Evolutionary conservation across 2,113 vertebrate species (phyloP).

Genomic region (Nycticebus coucang): DNA sequence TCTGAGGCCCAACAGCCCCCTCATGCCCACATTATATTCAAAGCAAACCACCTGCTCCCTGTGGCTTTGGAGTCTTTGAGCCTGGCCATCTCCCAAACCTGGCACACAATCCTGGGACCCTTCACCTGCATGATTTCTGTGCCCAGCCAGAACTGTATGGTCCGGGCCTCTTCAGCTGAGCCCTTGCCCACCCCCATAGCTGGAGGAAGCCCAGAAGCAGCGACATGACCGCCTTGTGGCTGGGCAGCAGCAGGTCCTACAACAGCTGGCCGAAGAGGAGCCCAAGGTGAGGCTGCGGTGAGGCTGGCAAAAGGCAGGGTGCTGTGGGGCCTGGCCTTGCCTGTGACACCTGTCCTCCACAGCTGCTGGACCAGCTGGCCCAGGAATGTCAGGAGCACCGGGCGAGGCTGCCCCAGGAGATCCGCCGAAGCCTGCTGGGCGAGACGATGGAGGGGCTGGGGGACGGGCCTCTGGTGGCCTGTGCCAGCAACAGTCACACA

Average conservation of each 20-base stretch:
- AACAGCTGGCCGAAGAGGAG: constrained; percentile 87
- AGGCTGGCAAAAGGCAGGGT: fast-evolving
- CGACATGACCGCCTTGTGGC: constrained; percentile 87
- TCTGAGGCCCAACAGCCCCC: neutral
- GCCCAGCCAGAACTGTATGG: neutral
- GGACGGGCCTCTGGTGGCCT: constrained; percentile 67
- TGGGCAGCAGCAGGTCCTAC: constrained; percentile 86
- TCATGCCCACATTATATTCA: neutral
- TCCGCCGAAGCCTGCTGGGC: constrained; percentile 86
- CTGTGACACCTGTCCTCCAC: neutral
- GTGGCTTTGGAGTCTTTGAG: neutral
- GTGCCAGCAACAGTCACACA: constrained; percentile 80
- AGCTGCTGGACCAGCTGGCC: constrained; percentile 86
- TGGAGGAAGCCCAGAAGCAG: constrained; percentile 90
- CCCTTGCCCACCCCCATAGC: constrained; percentile 72
- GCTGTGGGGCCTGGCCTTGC: neutral
- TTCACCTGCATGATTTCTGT: neutral
- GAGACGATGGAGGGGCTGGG: constrained; percentile 80
- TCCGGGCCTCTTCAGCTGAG: neutral
- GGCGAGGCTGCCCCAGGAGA: constrained; percentile 85
- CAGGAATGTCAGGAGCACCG: constrained; percentile 84
- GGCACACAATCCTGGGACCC: neutral
- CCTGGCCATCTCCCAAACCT: neutral
- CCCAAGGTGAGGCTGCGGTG: constrained; percentile 83
- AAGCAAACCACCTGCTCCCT: neutral